Base-by-base conservation (phyloP, 2,888 invertebrate species). In the Sisyra nigra region DNA sequence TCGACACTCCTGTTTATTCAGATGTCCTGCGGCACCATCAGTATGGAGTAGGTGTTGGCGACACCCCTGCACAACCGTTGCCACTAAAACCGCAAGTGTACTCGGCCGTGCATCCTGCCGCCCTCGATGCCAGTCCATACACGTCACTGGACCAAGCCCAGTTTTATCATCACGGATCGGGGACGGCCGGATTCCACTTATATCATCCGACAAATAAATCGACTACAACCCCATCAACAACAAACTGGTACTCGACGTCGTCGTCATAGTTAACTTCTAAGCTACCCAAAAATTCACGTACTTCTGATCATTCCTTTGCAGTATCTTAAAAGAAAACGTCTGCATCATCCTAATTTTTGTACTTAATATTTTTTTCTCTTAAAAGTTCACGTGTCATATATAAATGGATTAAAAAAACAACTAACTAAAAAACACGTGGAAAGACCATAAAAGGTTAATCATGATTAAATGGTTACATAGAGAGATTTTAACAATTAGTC, bases 71-170 rank as follows among this genome's bases (percentile, higher is more conserved):
- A 10, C 72, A 74, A 51, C 72, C 81, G 18, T 62, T 91, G 53
- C 89, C 91, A 15, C 67, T 91, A 44, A 91, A 91, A 59, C 91
- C 91, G 18, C 91, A 91, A 60, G 87, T 89, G 39, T 91, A 89
- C 59, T 81, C 85, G 6, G 77, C 78, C 24, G 66, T 69, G 46
- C 69, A 69, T 54, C 66, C 66, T 3, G 62, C 61, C 50, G 61
- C 64, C 13, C 56, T 68, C 46, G 66, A 68, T 52, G 75, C 80
- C 45, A 73, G 78, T 2, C 58, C 63, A 1, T 68, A 70, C 18
- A 60, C 68, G 42, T 63, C 76, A 18, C 63, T 77, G 48, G 86
- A 86, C 57, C 87, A 88, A 62, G 74, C 85, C 6, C 88, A 87
- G 60, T 88, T 88, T 61, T 89, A 88, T 66, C 82, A 85, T 57